Percentiles rank a stretch among this genome's conserved stretches.
These are phyloP conservation scores for Cenopis cana DNA, from an alignment of 2,888 invertebrate genomes.

Conservation along the genomic window DNA sequence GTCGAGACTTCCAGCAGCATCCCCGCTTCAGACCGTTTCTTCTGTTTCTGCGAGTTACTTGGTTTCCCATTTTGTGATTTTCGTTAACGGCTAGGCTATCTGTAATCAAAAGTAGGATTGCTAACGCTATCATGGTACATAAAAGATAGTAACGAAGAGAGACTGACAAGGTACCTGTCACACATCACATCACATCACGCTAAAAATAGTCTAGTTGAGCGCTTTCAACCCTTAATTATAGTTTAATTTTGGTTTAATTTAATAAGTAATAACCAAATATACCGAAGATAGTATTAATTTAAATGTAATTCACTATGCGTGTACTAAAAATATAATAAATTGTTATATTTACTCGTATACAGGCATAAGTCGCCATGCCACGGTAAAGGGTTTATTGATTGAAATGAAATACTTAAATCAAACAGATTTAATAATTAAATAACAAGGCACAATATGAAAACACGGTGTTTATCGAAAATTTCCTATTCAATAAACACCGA, in stretches of 20 bases:
- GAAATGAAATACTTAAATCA: not conserved
- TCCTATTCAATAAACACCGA: too few species aligned
- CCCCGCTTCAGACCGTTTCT: conserved; percentile 45
- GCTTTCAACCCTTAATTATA: too few species aligned
- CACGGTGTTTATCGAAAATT: not conserved
- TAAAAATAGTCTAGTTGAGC: too few species aligned
- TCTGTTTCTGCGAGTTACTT: conserved; percentile 7
- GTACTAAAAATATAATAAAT: not conserved
- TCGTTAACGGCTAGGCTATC: conserved; percentile 23
- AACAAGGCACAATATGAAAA: not conserved
- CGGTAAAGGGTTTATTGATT: not conserved
- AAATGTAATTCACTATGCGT: too few species aligned
- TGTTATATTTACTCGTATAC: too few species aligned
- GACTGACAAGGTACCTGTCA: too few species aligned
- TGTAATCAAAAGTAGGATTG: conserved; percentile 17
- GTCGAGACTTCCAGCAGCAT: conserved; percentile 59
- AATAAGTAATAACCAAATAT: too few species aligned
- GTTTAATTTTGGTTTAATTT: too few species aligned
- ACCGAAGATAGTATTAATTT: too few species aligned
- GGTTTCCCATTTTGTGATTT: conserved; percentile 26
- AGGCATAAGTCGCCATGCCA: not conserved
- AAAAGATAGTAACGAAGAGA: too few species aligned
- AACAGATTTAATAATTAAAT: conserved; percentile 1
- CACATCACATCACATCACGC: too few species aligned
- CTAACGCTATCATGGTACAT: too few species aligned